Evolutionary conservation across 2,888 invertebrate genomes (phyloP), one percentile per base, ranked within the genome.

Genomic region (Xestia sexstrigata): DNA sequence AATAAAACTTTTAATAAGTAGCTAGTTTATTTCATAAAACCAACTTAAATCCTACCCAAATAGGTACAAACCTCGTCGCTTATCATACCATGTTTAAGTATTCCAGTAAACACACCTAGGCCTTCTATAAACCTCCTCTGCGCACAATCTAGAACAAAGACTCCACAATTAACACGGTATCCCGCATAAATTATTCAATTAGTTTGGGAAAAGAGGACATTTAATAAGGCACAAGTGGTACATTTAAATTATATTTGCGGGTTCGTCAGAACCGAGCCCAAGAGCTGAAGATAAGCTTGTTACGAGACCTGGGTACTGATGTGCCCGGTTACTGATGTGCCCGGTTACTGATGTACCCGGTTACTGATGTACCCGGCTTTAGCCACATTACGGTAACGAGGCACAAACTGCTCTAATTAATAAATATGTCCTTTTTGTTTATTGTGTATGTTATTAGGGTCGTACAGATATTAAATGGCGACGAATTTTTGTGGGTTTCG

Each of bases 101-200:
- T n/a, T 23, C n/a, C 30, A 62, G 20, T n/a, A 67, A 63, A 30
- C 47, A n/a, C 17, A 26, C 20, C 39, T 2, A 68, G n/a, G 0
- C 4, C 6, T 3, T n/a, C 15, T 2, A 13, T 3, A 26, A 11
- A 17, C 17, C 15, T 65, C 35, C 42, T 30, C 8, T 23, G 17
- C 23, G 1, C 23, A 4, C 52, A 78, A 78, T 70, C 42, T 58
- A 78, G 49, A 15, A 68, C 49, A 83, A 35, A 52, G 1, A 52
- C 35, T 13, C 62, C 26, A 58, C 68, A 70, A 78, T 79, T 52
- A 74, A 39, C 39, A 74, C 5, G 15, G 49, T 9, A 30, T 49
- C 39, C 71, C 62, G 35, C 65, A 81, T 81, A 72, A 81, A 84
- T 84, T 82, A 73, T 62, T 17, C 75, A 78, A 78, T 83, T 84